Base-by-base conservation (phyloP, 2,113 vertebrate species). In the Polyodon spathula region DNA sequence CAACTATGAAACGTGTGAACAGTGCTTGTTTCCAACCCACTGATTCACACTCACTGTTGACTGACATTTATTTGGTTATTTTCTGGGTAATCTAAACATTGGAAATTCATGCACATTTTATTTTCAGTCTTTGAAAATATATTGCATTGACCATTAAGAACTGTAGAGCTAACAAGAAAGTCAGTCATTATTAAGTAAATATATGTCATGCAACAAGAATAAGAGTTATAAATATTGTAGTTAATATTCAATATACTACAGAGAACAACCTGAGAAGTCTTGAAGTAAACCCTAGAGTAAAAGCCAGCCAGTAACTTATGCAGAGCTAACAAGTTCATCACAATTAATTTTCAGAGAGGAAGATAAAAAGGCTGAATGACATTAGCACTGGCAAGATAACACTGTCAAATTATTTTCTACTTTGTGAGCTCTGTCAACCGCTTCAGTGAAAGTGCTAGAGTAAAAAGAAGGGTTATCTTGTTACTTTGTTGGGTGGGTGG, bases 181-280 rank as follows among this genome's bases (percentile, higher is more conserved):
- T 27, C 27, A 27, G 27, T 27, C 27, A 27, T 27, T 27, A 27
- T 27, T 27, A 27, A 27, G 27, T 27, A n/a, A 50, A 50, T 50
- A 12, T 50, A 12, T n/a, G 48, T 50, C 15, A 50, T 50, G 15
- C 48, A 50, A 50, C 48, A 12, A n/a, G 2, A 50, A n/a, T 14
- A 11, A 50, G 48, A n/a, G 9, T 4, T 50, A 12, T 50, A 50
- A 50, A 50, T 50, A 50, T 50, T n/a, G 48, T 4, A 2, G 14
- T 50, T 50, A 50, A 50, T 50, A 50, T 50, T 50, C 6, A 50
- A 50, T 11, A 50, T 11, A 50, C 48, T 50, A 50, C 48, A 50
- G 15, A 50, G 48, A n/a, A 10, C 48, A 50, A 50, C 48, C 15
- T 14, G 48, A 7, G 48, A 50, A 50, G 4, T n/a, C 48, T 50